Evolutionary conservation across 1,140 invertebrate genomes (phyloP), one percentile per base, ranked within the genome.

Genomic region (Zaprionus davidi): DNA sequence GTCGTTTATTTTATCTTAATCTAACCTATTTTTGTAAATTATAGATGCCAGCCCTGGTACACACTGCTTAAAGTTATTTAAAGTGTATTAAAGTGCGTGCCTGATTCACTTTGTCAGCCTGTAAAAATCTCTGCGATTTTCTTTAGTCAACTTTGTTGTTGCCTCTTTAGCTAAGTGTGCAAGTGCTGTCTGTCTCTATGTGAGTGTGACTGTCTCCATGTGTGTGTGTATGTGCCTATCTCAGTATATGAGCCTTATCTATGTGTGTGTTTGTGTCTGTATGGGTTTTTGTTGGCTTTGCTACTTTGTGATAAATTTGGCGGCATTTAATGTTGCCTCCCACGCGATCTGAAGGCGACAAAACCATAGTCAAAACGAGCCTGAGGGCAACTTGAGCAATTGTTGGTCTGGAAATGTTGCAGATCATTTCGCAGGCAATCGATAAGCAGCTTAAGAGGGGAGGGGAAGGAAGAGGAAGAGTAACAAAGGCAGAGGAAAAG

Each of bases 241-340:
- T 63, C 2, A 38, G 34, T 70, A 49, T 46, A 22, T 13, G 31
- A 41, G 63, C 24, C 44, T 63, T 76, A 59, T 22, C 55, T 36
- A 38, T 49, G 59, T 57, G 24, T 71, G 6, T 28, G 6, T 28
- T 6, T 28, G 26, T 28, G 28, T 7, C 6, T 28, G 20, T 36
- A n/a, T 63, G 26, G 31, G 0, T 24, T 20, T 71, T 60, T 67
- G 20, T 63, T 13, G 49, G 26, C 53, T 74, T 65, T 66, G 73
- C 77, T 68, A 73, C 78, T 88, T 84, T 84, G 81, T 88, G 78
- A 87, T 88, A 78, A 84, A 87, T 87, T 84, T 81, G 67, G 44
- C 26, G 51, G 49, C 68, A 84, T 84, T 87, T 78, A 78, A 88
- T 87, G 84, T 38, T 71, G 81, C 74, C 70, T 51, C 46, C 84